phyloP scores from a whole-genome alignment of 2,888 invertebrate species.

The Theodoxus fluviatilis region DNA sequence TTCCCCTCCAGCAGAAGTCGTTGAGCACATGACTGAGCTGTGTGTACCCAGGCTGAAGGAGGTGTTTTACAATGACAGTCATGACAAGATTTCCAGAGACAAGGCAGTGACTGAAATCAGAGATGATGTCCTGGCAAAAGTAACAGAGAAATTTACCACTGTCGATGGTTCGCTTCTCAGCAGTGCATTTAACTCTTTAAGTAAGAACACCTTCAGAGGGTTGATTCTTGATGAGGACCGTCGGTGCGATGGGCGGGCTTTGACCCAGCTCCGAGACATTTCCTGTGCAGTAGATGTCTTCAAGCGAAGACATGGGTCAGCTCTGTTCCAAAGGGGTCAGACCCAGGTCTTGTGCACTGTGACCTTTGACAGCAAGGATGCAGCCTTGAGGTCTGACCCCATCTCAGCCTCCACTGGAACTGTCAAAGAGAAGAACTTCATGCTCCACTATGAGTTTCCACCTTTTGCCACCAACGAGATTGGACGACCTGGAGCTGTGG shows the following conservation, averaged over 20 bases:
- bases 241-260: constrained; percentile 81
- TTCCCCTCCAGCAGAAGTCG: constrained; percentile 65
- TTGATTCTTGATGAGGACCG: constrained; percentile 79
- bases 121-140: constrained; percentile 75
- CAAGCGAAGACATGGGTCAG: constrained; percentile 92
- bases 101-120: constrained; percentile 77
- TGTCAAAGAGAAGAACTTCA: constrained; percentile 93
- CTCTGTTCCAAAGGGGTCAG: constrained; percentile 95
- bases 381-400: constrained; percentile 87
- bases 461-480: constrained; percentile 95
- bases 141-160: constrained; percentile 72
- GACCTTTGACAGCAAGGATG: constrained; percentile 90
- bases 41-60: constrained; percentile 70
- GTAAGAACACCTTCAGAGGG: constrained; percentile 77
- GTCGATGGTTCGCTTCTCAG: constrained; percentile 64
- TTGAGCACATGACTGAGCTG: constrained; percentile 37
- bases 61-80: constrained; percentile 78
- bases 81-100: constrained; percentile 87
- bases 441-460: constrained; percentile 98
- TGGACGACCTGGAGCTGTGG: constrained; percentile 73
- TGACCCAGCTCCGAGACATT: constrained; percentile 83
- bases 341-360: constrained; percentile 92
- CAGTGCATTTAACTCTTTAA: constrained; percentile 75
- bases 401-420: constrained; percentile 87
- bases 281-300: constrained; percentile 85